Evolutionary conservation across 1,140 invertebrate species (phyloP).

Genomic region (Cryptotermes secundus): DNA sequence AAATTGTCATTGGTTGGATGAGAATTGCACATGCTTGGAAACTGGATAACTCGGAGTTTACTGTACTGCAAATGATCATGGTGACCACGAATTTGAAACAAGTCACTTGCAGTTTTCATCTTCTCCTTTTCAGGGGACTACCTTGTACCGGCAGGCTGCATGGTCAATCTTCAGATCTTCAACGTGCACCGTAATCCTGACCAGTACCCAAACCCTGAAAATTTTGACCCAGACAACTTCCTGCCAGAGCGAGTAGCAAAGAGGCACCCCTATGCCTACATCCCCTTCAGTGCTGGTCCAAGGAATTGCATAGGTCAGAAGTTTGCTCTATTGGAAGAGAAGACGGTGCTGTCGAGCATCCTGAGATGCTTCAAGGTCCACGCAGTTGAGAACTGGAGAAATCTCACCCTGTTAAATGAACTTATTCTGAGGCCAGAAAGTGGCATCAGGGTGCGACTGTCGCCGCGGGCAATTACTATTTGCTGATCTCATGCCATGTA

Average conservation of each 20-base stretch:
- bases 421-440: conserved; percentile 43
- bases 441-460: conserved; percentile 37
- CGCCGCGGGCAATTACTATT: background rate
- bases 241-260: conserved; percentile 53
- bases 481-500: no score
- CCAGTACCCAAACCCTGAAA: conserved; percentile 67
- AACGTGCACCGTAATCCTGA: conserved; percentile 62
- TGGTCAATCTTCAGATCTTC: background rate
- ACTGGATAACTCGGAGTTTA: no score
- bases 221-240: conserved; percentile 73
- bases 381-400: conserved; percentile 42
- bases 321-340: conserved; percentile 60
- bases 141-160: background rate
- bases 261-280: conserved; percentile 61
- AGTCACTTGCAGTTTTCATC: background rate
- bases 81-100: no score
- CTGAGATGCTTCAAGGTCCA: conserved; percentile 49
- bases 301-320: conserved; percentile 65
- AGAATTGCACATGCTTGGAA: no score
- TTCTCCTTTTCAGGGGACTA: conserved; percentile 26
- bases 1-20: no score
- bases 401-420: conserved; percentile 43
- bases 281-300: conserved; percentile 71
- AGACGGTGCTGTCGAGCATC: conserved; percentile 54
- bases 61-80: no score